Evolutionary conservation across 1,140 invertebrate genomes (phyloP).

Genomic region (Drosophila repletoides): DNA sequence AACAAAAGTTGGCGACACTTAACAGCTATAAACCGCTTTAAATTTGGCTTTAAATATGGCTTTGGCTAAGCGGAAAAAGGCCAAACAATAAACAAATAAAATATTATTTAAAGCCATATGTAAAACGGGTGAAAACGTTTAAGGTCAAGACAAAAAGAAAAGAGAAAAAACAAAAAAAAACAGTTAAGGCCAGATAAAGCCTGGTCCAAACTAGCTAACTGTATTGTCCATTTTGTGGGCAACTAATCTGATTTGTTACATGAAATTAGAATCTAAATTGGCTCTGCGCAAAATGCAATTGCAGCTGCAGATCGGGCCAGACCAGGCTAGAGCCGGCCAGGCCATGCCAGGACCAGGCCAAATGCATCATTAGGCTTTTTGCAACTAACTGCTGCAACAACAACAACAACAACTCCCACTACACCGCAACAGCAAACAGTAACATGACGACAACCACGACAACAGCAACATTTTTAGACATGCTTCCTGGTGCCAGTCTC

Average conservation of each 20-base stretch:
- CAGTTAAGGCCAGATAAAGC: constrained; percentile 11
- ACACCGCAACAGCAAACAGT: constrained; percentile 35
- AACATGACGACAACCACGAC: constrained; percentile 60
- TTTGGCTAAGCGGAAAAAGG: constrained; percentile 18
- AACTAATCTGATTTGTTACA: constrained; percentile 76
- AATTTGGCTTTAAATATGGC: constrained; percentile 7
- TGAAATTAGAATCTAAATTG: constrained; percentile 78
- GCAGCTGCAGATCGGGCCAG: constrained; percentile 12
- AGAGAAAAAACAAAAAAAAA: neutral
- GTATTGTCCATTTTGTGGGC: constrained; percentile 52
- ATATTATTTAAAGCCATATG: constrained; percentile 20
- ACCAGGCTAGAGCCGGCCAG: constrained; percentile 9
- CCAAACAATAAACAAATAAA: constrained; percentile 16
- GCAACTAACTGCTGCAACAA: constrained; percentile 27
- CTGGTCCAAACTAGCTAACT: constrained; percentile 41
- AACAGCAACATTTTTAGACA: constrained; percentile 64
- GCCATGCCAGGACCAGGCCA: too few relatives aligned
- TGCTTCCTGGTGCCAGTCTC: constrained; percentile 61
- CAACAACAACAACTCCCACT: constrained; percentile 37
- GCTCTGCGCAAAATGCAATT: constrained; percentile 54
- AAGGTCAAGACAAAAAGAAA: constrained; percentile 19
- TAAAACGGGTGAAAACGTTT: constrained; percentile 21
- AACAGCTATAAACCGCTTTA: constrained; percentile 57
- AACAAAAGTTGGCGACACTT: constrained; percentile 72
- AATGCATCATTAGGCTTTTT: constrained; percentile 67